Evolutionary conservation across 2,113 vertebrate genomes (phyloP), one percentile per base, ranked within the genome.

Genomic region (Vanacampus margaritifer): DNA sequence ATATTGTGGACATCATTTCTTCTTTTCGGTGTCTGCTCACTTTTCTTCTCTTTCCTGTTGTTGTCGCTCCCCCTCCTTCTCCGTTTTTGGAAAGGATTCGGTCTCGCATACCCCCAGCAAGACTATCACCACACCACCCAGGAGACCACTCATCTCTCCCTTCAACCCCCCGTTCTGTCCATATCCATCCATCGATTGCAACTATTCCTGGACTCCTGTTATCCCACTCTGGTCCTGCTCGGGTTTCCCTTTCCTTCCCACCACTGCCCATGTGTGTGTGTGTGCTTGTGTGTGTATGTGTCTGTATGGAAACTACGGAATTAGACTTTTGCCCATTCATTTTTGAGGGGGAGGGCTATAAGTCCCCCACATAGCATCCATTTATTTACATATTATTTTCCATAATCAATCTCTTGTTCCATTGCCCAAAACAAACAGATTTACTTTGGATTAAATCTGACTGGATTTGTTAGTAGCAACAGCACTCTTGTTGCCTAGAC

Each of bases 131-230:
- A 91, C 93, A 92, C 90, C 90, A 89, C 94, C 93, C 93, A 91
- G 86, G 93, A 95, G 93, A 94, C 92, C 90, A 94, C 88, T 90
- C 92, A 91, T 67, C 78, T 92, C 91, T 92, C 91, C 91, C 93
- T 92, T 91, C 92, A 75, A 57, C 66, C 51, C 64, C 26, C 59
- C 66, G 51, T 71, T 67, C n/a, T 41, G 35, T 63, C 62, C 32
- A 93, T 92, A 91, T 95, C 95, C 93, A 82, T 77, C 82, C 68
- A 82, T 96, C 88, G 94, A 96, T 97, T 93, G 91, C 85, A 88
- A 93, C 94, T 96, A 93, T 98, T 97, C 94, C 92, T 95, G 94
- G 92, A 91, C 93, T 93, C 89, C 91, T 93, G 92, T 93, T 86
- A 89, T 87, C 86, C 88, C 83, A 84, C 80, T 88, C 83, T 70